Evolutionary conservation across 2,888 invertebrate genomes (phyloP).

Genomic region (Ptychoptera albimana): DNA sequence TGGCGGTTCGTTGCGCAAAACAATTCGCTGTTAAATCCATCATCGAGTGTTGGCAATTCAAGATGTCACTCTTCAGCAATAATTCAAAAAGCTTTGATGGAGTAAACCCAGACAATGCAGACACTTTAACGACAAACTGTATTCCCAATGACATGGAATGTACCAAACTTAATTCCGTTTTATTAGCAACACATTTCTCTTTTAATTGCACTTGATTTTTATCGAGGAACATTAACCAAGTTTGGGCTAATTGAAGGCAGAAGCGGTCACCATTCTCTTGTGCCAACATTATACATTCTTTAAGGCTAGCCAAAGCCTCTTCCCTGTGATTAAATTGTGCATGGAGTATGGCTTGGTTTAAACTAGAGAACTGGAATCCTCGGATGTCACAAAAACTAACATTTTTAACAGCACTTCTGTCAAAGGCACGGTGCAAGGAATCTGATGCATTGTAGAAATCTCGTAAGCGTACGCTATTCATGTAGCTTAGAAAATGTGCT

Average conservation of each 20-base stretch:
- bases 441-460: constrained; percentile 59
- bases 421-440: constrained; percentile 68
- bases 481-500: constrained; percentile 69
- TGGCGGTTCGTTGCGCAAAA: constrained; percentile 63
- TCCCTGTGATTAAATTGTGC: constrained; percentile 58
- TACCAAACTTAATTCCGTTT: constrained; percentile 48
- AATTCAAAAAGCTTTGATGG: constrained; percentile 41
- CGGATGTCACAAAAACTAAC: constrained; percentile 34
- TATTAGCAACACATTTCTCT: constrained; percentile 50
- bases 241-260: constrained; percentile 70
- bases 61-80: constrained; percentile 65
- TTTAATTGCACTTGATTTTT: constrained; percentile 41
- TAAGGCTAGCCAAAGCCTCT: constrained; percentile 64
- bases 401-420: constrained; percentile 37
- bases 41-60: constrained; percentile 73
- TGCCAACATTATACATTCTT: constrained; percentile 73
- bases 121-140: constrained; percentile 62
- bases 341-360: constrained; percentile 81
- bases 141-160: constrained; percentile 58
- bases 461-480: constrained; percentile 73
- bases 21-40: constrained; percentile 66
- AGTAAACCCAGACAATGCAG: constrained; percentile 34
- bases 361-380: constrained; percentile 71
- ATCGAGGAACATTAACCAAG: constrained; percentile 54
- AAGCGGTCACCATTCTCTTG: constrained; percentile 77